Base-by-base conservation (phyloP, 2,113 vertebrate species). In the Barbus barbus region DNA sequence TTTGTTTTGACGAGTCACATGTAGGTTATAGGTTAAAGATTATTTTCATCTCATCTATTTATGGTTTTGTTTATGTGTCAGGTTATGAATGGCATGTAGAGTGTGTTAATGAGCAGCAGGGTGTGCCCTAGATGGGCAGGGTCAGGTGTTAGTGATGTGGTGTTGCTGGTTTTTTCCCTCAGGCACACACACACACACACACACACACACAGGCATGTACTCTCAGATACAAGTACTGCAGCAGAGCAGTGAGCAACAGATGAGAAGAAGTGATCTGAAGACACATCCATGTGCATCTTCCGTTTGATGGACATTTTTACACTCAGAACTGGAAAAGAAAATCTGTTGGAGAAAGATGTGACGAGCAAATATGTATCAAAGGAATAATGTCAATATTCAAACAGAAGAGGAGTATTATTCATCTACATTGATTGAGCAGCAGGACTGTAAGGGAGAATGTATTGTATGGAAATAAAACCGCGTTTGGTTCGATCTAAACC, bases 401-500 rank as follows among this genome's bases (percentile, higher is more conserved):
- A 20, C 14, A 22, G 18, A 53, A 20, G 24, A 74, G 16, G 3
- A 18, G 89, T 61, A 11, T 33, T 36, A 69, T 36, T 69, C 28
- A 36, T 69, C 8, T 69, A 31, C 63, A 67, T 9, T 33, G 63
- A 67, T 3, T 33, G 18, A 22, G 18, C 51, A 22, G 53, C 56
- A 58, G 61, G 26, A 16, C 61, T 65, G 61, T 16, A 31, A 8
- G 91, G 92, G 79, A 85, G 89, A 90, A 88, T 73, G 75, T 89
- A 67, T 51, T 86, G 44, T 16, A 65, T 20, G 82, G 58, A 84
- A 9, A 3, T 67, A 3, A 24, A 24, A 44, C 26, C 28, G n/a
- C 77, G 58, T 44, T 28, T 79, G 53, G 38, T 63, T n/a, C 56
- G 33, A 44, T 79, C 77, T 20, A 79, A 44, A 79, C 36, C 38